Conservation (phyloP, 2,888 invertebrate species). For the Pegoplata infirma region DNA sequence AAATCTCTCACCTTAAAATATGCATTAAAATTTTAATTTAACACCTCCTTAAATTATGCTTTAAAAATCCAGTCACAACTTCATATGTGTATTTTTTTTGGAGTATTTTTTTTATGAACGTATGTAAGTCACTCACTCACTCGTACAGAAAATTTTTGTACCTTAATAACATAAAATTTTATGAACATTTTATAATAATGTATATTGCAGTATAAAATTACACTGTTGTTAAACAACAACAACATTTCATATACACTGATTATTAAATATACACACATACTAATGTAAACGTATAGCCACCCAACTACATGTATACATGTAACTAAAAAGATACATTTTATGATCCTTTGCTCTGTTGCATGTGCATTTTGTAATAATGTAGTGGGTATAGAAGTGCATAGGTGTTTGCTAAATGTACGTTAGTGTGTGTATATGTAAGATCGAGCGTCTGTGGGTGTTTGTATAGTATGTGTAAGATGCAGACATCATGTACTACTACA, state of each 20-base stretch:
- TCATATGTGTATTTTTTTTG: conserved; percentile 1
- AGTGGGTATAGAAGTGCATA: conserved; percentile 12
- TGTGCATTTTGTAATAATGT: conserved; percentile 42
- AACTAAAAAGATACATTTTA: conserved; percentile 49
- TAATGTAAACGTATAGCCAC: not conserved
- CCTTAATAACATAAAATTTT: conserved; percentile 61
- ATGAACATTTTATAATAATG: conserved; percentile 56
- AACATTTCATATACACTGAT: not conserved
- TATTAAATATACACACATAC: not conserved
- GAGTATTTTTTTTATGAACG: not conserved
- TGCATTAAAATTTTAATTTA: conserved; percentile 49
- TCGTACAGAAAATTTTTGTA: conserved; percentile 54
- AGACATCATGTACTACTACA: conserved; percentile 14
- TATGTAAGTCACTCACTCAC: conserved; percentile 18
- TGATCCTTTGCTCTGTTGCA: conserved; percentile 54
- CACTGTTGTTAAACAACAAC: conserved; percentile 43
- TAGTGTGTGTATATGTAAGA: conserved; percentile 15
- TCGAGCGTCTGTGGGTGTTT: conserved; percentile 5
- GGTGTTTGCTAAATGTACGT: conserved; percentile 14
- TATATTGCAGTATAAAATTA: conserved; percentile 58
- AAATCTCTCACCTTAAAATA: conserved; percentile 18
- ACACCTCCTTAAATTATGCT: conserved; percentile 48
- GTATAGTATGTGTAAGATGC: conserved; percentile 24
- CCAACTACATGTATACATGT: conserved; percentile 3
- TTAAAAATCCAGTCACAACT: conserved; percentile 4